These are phyloP conservation scores for Magallana nippona DNA, from an alignment of 2,888 invertebrate genomes.

Conservation along the genomic window DNA sequence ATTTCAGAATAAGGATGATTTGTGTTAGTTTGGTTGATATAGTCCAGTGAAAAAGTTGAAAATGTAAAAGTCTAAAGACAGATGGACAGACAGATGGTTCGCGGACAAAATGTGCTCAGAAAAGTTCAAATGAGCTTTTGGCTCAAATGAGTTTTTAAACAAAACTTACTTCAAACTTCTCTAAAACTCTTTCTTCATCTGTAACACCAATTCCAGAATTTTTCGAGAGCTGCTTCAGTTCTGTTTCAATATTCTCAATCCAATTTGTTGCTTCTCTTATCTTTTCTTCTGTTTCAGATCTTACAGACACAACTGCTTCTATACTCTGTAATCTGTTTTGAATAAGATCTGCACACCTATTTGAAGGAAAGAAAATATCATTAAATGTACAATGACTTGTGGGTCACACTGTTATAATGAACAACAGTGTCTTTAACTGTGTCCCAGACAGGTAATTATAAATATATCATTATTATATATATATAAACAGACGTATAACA, in stretches of 20 bases:
- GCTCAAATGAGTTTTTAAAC: background rate
- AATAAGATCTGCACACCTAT: conserved; percentile 49
- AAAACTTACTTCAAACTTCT: conserved; percentile 75
- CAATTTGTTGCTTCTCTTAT: conserved; percentile 90
- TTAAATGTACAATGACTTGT: background rate
- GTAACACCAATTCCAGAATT: conserved; percentile 91
- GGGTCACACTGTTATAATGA: too few species aligned
- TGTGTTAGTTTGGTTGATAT: too few species aligned
- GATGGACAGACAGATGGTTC: too few species aligned
- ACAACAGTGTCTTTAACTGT: too few species aligned
- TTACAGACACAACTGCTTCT: conserved; percentile 89
- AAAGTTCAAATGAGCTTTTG: too few species aligned
- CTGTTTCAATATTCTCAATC: conserved; percentile 89
- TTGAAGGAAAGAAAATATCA: conserved; percentile 1
- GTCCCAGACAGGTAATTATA: too few species aligned
- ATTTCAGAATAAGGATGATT: too few species aligned
- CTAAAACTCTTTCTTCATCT: conserved; percentile 90
- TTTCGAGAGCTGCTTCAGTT: conserved; percentile 56
- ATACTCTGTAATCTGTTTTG: conserved; percentile 78
- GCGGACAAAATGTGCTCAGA: too few species aligned
- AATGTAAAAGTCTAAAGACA: too few species aligned
- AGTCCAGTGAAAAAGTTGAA: too few species aligned
- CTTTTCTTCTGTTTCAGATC: conserved; percentile 89
- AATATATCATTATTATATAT: too few species aligned
- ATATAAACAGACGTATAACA: too few species aligned